Base-by-base conservation (phyloP, 2,888 invertebrate species). In the Calameuta filiformis region DNA sequence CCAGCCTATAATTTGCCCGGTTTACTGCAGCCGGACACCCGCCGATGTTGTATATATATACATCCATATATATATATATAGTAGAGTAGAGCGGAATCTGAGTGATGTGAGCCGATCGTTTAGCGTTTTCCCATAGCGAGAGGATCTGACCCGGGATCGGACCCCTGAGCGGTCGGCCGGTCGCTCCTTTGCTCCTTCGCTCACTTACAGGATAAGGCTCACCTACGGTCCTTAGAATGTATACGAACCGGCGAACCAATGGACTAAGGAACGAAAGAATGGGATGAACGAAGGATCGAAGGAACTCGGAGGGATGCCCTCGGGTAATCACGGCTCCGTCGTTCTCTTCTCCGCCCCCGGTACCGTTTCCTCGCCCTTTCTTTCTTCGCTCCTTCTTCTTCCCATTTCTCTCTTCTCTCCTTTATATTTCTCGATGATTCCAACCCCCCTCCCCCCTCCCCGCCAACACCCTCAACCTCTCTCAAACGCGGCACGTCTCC, bases 101-200 rank as follows among this genome's bases (percentile, higher is more conserved):
- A 90, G 90, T 90, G 91, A 91, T 91, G 91, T 91, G 91, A 91
- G 90, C 90, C 91, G 89, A 91, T 91, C 91, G 90, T 90, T 91
- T 90, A 90, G 87, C 86, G 87, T 89, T 91, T 91, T 91, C 91
- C 91, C 91, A 91, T 91, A 90, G 91, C 85, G 85, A n/a, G 82
- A 86, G 87, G 89, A 90, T 90, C 91, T 91, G 91, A 91, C 91
- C 90, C 89, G 90, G 89, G 90, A 90, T 90, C 88, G 90, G 87
- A 88, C 89, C 88, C 84, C 86, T 85, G 85, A 80, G 83, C 84
- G 83, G 84, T 80, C 80, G 79, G 56, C 77, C 81, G 78, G 71
- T 76, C 76, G 79, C 78, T 56, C 56, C 56, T 56, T 56, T 56
- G 56, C 56, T 40, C 40, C 15, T 40, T 40, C 40, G 40, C 40